These are phyloP conservation scores for Nomada fabriciana DNA, from an alignment of 2,888 invertebrate genomes.

Conservation along the genomic window DNA sequence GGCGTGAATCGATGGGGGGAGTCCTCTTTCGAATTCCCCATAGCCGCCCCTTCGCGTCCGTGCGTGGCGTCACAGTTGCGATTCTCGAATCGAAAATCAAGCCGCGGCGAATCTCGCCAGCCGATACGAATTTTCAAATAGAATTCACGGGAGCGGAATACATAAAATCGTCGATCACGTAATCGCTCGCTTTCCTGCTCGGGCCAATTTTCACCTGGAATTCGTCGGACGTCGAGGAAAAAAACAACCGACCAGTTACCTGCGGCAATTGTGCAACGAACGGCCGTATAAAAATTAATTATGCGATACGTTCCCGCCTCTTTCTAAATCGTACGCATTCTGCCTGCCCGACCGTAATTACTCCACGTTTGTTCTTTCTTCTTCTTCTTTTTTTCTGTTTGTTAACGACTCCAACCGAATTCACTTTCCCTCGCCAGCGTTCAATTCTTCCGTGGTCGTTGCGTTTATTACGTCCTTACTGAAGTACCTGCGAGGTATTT, in stretches of 20 bases:
- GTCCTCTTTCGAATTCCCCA: conserved; percentile 45
- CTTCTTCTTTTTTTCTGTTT: background rate
- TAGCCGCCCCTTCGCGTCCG: conserved; percentile 1
- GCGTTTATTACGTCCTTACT: background rate
- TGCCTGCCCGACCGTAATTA: conserved; percentile 2
- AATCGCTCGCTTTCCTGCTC: conserved; percentile 43
- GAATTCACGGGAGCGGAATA: conserved; percentile 41
- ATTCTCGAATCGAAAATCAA: conserved; percentile 26
- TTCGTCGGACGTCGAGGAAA: conserved; percentile 15
- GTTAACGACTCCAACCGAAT: background rate
- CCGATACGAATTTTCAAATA: conserved; percentile 51
- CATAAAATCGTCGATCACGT: conserved; percentile 38
- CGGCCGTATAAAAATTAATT: conserved; percentile 49
- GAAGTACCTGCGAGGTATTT: too few species aligned
- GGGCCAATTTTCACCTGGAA: conserved; percentile 39
- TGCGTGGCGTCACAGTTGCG: conserved; percentile 45
- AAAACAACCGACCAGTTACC: background rate
- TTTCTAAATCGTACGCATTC: conserved; percentile 19
- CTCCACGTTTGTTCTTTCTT: background rate
- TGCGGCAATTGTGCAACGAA: conserved; percentile 37
- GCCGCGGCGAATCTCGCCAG: conserved; percentile 1
- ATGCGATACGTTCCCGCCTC: conserved; percentile 9
- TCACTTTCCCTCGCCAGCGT: conserved; percentile 4
- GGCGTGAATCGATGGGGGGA: conserved; percentile 6
- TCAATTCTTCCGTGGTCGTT: background rate